Base-by-base conservation (phyloP, 2,888 invertebrate species). In the Thymelicus sylvestris region DNA sequence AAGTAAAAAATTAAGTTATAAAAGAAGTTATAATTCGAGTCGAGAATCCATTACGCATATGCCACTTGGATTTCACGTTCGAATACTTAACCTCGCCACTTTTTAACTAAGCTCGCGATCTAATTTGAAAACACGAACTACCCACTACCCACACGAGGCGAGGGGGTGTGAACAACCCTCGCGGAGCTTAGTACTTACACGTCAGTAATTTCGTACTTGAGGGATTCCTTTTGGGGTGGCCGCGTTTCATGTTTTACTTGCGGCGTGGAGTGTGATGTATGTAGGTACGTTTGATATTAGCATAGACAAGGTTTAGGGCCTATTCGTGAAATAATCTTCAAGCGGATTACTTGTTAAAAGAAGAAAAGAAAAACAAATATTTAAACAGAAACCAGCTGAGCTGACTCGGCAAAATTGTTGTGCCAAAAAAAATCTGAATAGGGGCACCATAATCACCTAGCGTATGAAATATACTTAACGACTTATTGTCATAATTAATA, bases 181-280 rank as follows among this genome's bases (percentile, higher is more conserved):
- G 59, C 8, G 63, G 12, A 59, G 68, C 39, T 57, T 19, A 19
- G 68, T 69, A 48, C 48, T 13, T 66, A 66, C 66, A 68, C 69
- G 48, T 69, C 69, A 48, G 69, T 69, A 69, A 69, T 69, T 69
- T 69, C n/a, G 64, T 69, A 64, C 69, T 69, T 64, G 69, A 69
- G 64, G 64, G 48, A 64, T 69, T 69, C 69, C 69, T 64, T 69
- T 69, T 64, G 69, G 69, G 69, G 64, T 39, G 48, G 15, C 63
- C 48, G 48, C 47, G 69, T 69, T 69, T 59, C 41, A 69, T 59
- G 52, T 68, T 66, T 74, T 66, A 73, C 63, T 55, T 73, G 69
- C 61, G 59, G 71, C 66, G 66, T 59, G 67, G 52, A 19, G 50
- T 52, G 64, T 61, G 55, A 61, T 63, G 19, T 55, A 44, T 44